A percentile compares a stretch with the other conserved stretches of the same genome.
Evolutionary conservation across 53 echinoderm and acorn worm genomes (phyloP).

Genomic region (Henricia sp.): DNA sequence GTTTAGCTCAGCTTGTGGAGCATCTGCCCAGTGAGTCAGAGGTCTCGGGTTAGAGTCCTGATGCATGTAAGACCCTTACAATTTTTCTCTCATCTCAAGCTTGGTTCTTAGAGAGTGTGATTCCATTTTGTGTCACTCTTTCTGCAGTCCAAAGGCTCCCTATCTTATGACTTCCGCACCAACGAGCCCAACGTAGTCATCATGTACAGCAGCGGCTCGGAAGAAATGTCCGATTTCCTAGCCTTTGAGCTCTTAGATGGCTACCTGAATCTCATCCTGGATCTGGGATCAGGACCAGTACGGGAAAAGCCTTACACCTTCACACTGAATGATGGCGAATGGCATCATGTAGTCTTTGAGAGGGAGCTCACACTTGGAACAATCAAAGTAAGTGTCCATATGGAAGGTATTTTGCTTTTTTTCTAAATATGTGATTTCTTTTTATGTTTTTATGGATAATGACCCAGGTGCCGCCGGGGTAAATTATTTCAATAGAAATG

Average conservation of each 20-base stretch:
- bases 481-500: too few relatives aligned
- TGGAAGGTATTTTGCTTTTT: background rate
- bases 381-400: constrained; percentile 15
- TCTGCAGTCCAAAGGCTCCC: constrained; percentile 69
- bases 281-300: constrained; percentile 88
- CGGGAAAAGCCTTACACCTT: constrained; percentile 71
- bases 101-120: too few relatives aligned
- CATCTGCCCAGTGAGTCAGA: too few relatives aligned
- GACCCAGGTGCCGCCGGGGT: too few relatives aligned
- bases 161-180: constrained; percentile 90
- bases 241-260: constrained; percentile 93
- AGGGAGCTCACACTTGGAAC: constrained; percentile 55
- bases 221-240: constrained; percentile 87
- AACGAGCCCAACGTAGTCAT: constrained; percentile 88
- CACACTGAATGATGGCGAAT: constrained; percentile 82
- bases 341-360: constrained; percentile 81
- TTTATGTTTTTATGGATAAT: too few relatives aligned
- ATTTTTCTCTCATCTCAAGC: too few relatives aligned
- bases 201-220: constrained; percentile 91
- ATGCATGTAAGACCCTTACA: too few relatives aligned
- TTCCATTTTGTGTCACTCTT: background rate
- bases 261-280: constrained; percentile 82
- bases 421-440: too few relatives aligned
- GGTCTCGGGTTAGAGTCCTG: too few relatives aligned
- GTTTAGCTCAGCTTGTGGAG: too few relatives aligned